These are phyloP conservation scores for Leptinotarsa defecta DNA, from an alignment of 1,140 invertebrate species.

Conservation along the genomic window DNA sequence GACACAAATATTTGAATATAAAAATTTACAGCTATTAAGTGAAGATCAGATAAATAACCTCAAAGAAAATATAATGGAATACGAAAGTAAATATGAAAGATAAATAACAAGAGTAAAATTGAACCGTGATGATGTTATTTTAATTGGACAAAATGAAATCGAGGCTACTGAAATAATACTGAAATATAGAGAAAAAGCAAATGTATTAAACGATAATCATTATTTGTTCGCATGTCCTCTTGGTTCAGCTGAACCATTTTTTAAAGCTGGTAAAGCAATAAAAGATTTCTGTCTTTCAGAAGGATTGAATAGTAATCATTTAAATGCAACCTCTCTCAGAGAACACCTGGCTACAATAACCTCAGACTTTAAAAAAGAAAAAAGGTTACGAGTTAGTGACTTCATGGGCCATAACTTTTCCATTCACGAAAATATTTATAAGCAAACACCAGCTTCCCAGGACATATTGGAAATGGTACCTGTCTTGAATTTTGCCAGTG, in stretches of 20 bases:
- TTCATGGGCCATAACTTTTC: slow-evolving; percentile 22
- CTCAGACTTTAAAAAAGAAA: neutral
- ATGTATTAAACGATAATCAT: no score
- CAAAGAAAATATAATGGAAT: neutral
- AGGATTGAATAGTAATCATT: slow-evolving; percentile 15
- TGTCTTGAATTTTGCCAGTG: no score
- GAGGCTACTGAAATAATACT: no score
- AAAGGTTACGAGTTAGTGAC: neutral
- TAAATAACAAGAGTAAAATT: slow-evolving; percentile 17
- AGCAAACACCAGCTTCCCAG: no score
- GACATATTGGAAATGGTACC: no score
- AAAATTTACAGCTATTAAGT: slow-evolving; percentile 2
- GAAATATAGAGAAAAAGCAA: no score
- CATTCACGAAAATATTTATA: no score
- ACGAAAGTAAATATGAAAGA: neutral
- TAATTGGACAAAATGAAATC: no score
- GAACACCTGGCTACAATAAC: slow-evolving; percentile 20
- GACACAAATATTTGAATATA: slow-evolving; percentile 10
- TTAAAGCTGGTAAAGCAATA: slow-evolving; percentile 1
- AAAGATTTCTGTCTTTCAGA: slow-evolving; percentile 9
- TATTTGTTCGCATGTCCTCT: no score
- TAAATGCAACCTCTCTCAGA: slow-evolving; percentile 6
- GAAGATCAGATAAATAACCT: neutral
- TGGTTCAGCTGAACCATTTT: slow-evolving; percentile 1
- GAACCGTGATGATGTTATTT: neutral